These are phyloP conservation scores for Siphonodentalium dalli DNA, from an alignment of 2,888 invertebrate genomes.

Conservation along the genomic window DNA sequence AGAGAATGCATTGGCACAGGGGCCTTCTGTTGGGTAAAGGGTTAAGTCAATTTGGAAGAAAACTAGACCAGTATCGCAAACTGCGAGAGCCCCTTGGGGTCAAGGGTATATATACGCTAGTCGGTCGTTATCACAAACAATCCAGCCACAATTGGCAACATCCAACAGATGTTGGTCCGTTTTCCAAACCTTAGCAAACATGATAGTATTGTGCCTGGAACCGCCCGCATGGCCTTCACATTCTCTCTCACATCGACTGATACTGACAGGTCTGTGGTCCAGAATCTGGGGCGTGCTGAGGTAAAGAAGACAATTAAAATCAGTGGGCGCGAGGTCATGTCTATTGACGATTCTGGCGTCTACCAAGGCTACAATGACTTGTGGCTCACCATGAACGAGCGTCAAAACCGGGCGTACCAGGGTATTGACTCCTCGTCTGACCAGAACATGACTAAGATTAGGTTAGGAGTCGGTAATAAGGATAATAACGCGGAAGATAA, in stretches of 20 bases:
- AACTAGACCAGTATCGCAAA: slow-evolving; percentile 15
- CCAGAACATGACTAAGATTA: too few relatives aligned
- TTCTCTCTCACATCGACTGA: slow-evolving; percentile 19
- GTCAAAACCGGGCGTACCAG: too few relatives aligned
- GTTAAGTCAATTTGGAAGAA: too few relatives aligned
- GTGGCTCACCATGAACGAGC: slow-evolving; percentile 16
- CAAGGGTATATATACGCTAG: slow-evolving; percentile 26
- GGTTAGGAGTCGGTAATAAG: too few relatives aligned
- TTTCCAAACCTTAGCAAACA: slow-evolving; percentile 30
- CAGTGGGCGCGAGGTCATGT: slow-evolving; percentile 28
- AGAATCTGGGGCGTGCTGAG: slow-evolving; percentile 28
- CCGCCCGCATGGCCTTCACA: slow-evolving; percentile 25
- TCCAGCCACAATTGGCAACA: slow-evolving; percentile 29
- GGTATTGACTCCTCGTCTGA: too few relatives aligned
- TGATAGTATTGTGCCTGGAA: slow-evolving; percentile 29
- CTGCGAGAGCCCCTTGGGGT: slow-evolving; percentile 23
- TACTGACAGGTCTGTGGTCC: slow-evolving; percentile 21
- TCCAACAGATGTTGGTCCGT: slow-evolving; percentile 28
- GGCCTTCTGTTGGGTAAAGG: too few relatives aligned
- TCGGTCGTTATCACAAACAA: slow-evolving; percentile 30
- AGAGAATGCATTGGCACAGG: too few relatives aligned
- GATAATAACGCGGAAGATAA: too few relatives aligned
- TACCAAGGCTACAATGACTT: slow-evolving; percentile 25
- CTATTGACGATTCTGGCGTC: slow-evolving; percentile 27
- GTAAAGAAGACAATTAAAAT: slow-evolving; percentile 28